Evolutionary conservation across 2,113 vertebrate genomes (phyloP), one percentile per base, ranked within the genome.

Genomic region (Oxygymnocypris stewartii): DNA sequence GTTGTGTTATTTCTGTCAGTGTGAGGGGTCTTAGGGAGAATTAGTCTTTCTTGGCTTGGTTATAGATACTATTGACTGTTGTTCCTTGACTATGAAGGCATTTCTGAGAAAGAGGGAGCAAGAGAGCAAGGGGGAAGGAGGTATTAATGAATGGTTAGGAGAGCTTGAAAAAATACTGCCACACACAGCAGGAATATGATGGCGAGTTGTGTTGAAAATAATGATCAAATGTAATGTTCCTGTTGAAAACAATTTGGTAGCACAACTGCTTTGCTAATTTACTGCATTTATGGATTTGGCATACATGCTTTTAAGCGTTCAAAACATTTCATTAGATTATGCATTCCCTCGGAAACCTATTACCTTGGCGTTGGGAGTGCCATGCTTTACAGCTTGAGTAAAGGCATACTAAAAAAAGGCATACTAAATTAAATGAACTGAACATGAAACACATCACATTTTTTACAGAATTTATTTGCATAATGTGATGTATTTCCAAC

Each of bases 1-100:
- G 20, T 65, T 82, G 47, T 81, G 40, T 69, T 14, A 69, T 69
- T 71, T 82, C 44, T 82, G 63, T 82, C 61, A 35, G 25, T 4
- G 40, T 69, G 18, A 44, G 5, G 10, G 31, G 54, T 79, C 28
- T 54, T 44, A 67, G 40, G 4, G 8, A 18, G 12, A 31, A 67
- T 82, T 44, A n/a, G 47, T 54, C 37, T 18, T 79, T 67, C 42
- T 82, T 51, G 25, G 37, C 40, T 44, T 28, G 57, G 35, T 49
- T 59, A 28, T 13, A 49, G 37, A 79, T 37, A 4, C 2, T 71
- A 14, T 65, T 63, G 20, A 47, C 42, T 35, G n/a, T 79, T 67
- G 57, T 73, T 88, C 3, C 16, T 49, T 65, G 20, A 85, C 76
- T 51, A 71, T 71, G 51, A 54, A 79, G 74, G 35, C 18, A 9